These are phyloP conservation scores for Emys orbicularis DNA, from an alignment of 2,797 vertebrate species.

Conservation along the genomic window DNA sequence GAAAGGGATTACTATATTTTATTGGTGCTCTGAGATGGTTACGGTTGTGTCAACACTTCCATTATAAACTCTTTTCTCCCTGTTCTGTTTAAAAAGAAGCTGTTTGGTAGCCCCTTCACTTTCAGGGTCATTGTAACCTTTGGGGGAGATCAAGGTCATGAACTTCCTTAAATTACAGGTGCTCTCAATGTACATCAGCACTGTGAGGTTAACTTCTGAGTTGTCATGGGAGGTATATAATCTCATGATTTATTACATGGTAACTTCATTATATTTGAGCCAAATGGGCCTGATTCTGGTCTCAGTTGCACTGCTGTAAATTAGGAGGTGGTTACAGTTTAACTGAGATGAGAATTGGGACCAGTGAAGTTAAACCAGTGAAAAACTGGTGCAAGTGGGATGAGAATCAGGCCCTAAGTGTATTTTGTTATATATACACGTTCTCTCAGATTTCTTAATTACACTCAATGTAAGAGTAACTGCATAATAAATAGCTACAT, in stretches of 20 bases:
- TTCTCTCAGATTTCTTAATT: not conserved
- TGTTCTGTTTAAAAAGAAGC: not conserved
- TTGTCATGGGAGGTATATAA: not conserved
- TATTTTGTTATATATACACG: not conserved
- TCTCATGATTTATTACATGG: not conserved
- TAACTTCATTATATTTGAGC: not conserved
- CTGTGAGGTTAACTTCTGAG: not conserved
- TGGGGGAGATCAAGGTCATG: not conserved
- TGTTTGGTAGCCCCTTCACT: not conserved
- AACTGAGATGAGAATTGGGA: not conserved
- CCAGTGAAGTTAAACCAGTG: not conserved
- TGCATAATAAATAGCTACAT: not conserved
- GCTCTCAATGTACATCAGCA: not conserved
- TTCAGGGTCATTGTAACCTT: not conserved
- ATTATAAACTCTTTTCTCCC: not conserved
- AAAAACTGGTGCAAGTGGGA: not conserved
- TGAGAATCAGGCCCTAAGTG: not conserved
- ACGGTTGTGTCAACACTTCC: not conserved
- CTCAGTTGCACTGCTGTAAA: not conserved
- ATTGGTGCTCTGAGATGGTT: not conserved
- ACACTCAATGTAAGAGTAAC: not conserved
- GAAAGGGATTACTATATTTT: not conserved
- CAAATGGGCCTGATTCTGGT: not conserved
- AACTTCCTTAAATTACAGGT: not conserved
- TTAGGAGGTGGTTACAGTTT: not conserved